phyloP scores from a whole-genome alignment of 2,113 vertebrate genomes.

The Pogona vitticeps region DNA sequence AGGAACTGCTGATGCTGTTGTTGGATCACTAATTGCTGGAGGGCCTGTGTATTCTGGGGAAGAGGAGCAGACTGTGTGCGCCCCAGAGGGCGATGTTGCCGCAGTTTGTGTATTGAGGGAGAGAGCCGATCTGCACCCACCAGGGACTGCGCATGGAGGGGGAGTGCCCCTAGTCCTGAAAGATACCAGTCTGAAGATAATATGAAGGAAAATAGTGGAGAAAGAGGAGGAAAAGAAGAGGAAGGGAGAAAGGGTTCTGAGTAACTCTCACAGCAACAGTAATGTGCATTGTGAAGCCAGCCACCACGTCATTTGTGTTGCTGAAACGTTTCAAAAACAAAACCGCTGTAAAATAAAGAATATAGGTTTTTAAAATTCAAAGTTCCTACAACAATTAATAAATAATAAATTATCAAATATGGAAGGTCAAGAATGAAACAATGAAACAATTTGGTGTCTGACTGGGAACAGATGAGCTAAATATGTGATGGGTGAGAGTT shows the following conservation, averaged over 20 bases:
- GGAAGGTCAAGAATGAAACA: not conserved
- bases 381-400: fast-evolving
- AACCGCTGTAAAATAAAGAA: not conserved
- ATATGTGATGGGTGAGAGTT: not conserved
- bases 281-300: constrained; percentile 44
- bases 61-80: constrained; percentile 96
- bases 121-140: constrained; percentile 80
- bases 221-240: constrained; percentile 64
- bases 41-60: constrained; percentile 93
- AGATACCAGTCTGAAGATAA: constrained; percentile 77
- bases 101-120: constrained; percentile 92
- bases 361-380: not conserved
- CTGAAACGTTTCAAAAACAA: constrained; percentile 43
- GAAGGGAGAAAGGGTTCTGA: constrained; percentile 68
- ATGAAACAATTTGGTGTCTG: fast-evolving
- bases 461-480: not conserved
- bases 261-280: constrained; percentile 51
- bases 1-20: constrained; percentile 99
- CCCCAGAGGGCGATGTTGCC: constrained; percentile 93
- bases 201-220: constrained; percentile 68
- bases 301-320: constrained; percentile 37
- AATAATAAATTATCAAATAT: no score
- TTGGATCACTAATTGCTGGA: constrained; percentile 97
- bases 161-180: constrained; percentile 84
- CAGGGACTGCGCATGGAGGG: constrained; percentile 84